Evolutionary conservation across 2,888 invertebrate genomes (phyloP).

Genomic region (Morinoia aosen): DNA sequence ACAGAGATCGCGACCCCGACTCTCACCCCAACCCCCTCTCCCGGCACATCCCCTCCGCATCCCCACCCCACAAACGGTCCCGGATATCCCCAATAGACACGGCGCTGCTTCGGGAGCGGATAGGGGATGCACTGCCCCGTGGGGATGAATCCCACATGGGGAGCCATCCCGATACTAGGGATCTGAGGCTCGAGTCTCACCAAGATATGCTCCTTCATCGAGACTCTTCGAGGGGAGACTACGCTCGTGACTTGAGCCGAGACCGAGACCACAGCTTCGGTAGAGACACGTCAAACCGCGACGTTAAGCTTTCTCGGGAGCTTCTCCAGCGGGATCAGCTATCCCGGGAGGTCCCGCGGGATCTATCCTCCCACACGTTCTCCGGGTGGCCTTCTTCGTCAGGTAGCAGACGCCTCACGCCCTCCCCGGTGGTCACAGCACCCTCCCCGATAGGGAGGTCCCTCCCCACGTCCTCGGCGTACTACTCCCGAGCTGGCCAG

Average conservation of each 20-base stretch:
- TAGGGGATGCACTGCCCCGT: background rate
- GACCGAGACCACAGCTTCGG: conserved; percentile 40
- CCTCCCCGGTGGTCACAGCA: conserved; percentile 62
- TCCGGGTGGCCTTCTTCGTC: conserved; percentile 53
- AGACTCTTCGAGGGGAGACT: background rate
- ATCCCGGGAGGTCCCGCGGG: conserved; percentile 53
- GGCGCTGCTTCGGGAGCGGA: background rate
- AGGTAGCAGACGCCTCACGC: conserved; percentile 58
- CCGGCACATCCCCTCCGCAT: conserved; percentile 60
- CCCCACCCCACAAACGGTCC: conserved; percentile 48
- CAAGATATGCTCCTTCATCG: conserved; percentile 20
- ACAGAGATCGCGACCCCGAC: conserved; percentile 58
- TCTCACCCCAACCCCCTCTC: conserved; percentile 59
- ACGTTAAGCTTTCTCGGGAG: conserved; percentile 53
- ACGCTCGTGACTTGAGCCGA: conserved; percentile 51
- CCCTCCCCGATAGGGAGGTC: conserved; percentile 64
- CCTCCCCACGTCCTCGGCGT: conserved; percentile 58
- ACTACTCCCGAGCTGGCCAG: conserved; percentile 57
- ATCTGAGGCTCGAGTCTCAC: conserved; percentile 37
- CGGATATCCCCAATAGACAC: conserved; percentile 44
- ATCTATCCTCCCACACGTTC: conserved; percentile 58
- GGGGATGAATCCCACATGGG: conserved; percentile 43
- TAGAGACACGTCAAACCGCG: conserved; percentile 32
- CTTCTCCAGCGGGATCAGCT: conserved; percentile 23
- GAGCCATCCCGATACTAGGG: conserved; percentile 19